Percentiles rank a stretch among this genome's conserved stretches.
phyloP scores from a whole-genome alignment of 2,113 vertebrate genomes.

The Bufo bufo region DNA sequence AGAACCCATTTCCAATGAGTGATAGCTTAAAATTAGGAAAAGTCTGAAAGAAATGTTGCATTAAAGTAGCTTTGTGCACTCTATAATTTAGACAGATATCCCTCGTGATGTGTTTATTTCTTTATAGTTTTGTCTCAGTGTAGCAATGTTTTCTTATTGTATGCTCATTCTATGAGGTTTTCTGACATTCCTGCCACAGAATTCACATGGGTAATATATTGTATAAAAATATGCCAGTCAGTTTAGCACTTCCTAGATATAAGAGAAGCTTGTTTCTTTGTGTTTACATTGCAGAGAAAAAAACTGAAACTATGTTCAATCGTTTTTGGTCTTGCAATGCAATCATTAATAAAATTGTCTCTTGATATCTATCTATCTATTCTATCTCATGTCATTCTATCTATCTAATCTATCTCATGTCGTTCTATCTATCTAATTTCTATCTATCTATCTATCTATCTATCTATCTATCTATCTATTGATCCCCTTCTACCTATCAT shows the following conservation, averaged over 20 bases:
- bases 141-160: background rate
- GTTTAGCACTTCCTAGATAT: background rate
- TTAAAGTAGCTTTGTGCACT: background rate
- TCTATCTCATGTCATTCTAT: no score
- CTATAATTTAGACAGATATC: background rate
- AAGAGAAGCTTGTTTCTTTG: background rate
- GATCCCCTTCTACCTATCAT: no score
- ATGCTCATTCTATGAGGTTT: background rate
- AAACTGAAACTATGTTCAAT: background rate
- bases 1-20: no score
- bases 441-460: no score
- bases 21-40: background rate
- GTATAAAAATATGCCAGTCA: slow-evolving; percentile 11
- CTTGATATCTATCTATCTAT: no score
- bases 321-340: no score
- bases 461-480: no score
- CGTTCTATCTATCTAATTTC: no score
- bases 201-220: background rate
- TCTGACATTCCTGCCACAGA: background rate
- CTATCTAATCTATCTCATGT: no score
- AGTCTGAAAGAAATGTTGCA: no score
- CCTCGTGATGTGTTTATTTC: background rate
- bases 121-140: background rate
- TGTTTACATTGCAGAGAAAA: background rate
- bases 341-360: no score